These are phyloP conservation scores for Chloroceryle amazona DNA, from an alignment of 2,797 vertebrate genomes.

Conservation along the genomic window DNA sequence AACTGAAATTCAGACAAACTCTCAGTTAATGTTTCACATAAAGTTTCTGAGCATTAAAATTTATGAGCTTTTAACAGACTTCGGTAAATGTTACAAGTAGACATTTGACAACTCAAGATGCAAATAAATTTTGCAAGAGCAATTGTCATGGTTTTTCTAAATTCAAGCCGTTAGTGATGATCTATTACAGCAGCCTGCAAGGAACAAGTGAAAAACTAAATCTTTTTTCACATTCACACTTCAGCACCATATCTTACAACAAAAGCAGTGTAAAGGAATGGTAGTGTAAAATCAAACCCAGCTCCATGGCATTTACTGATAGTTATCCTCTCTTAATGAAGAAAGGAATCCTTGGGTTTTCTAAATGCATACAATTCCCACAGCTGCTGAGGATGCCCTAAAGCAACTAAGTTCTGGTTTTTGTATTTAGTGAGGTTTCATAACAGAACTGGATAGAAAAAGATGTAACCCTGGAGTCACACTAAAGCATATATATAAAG, in stretches of 20 bases:
- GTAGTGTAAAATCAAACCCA: neutral
- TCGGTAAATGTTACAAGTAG: neutral
- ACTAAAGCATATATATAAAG: neutral
- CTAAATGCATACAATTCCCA: neutral
- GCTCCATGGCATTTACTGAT: neutral
- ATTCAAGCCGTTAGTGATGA: neutral
- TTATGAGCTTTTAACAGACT: neutral
- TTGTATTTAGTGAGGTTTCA: neutral
- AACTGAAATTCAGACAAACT: neutral
- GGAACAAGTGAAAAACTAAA: neutral
- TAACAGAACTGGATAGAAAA: neutral
- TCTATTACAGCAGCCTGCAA: neutral
- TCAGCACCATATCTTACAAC: neutral
- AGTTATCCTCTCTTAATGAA: neutral
- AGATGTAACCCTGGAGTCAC: neutral
- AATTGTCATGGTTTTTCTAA: neutral
- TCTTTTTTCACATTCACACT: neutral
- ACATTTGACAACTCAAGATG: neutral
- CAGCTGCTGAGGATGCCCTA: neutral
- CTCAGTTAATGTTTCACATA: neutral
- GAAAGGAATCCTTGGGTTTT: neutral
- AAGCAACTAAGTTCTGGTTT: neutral
- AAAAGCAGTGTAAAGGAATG: neutral
- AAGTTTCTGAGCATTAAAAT: constrained; percentile 9
- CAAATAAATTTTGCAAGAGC: constrained; percentile 10